A percentile compares a stretch with the other conserved stretches of the same genome.
These are phyloP conservation scores for Serinus canaria DNA, from an alignment of 2,113 vertebrate species.

Conservation along the genomic window DNA sequence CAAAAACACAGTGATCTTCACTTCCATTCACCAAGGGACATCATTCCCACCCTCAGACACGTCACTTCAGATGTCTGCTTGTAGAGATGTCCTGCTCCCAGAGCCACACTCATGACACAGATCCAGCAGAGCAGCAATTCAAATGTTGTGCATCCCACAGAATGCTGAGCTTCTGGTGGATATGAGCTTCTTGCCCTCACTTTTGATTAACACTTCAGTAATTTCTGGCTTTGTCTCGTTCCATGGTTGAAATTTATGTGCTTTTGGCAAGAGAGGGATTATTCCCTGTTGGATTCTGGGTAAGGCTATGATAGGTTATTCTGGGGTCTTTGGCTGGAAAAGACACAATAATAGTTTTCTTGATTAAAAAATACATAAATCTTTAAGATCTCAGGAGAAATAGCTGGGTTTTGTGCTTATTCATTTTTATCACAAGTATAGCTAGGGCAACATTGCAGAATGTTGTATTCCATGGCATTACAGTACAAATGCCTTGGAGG, in stretches of 20 bases:
- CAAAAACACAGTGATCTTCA: not conserved
- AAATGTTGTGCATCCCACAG: not conserved
- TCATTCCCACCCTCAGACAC: not conserved
- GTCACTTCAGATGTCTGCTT: not conserved
- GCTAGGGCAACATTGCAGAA: not conserved
- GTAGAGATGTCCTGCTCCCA: not conserved
- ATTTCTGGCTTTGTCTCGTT: not conserved
- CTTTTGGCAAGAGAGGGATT: not conserved
- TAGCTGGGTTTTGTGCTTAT: not conserved
- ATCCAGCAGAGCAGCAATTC: not conserved
- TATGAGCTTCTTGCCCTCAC: not conserved
- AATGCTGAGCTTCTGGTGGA: not conserved
- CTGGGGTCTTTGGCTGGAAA: not conserved
- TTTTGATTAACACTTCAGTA: not conserved
- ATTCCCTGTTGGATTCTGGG: not conserved
- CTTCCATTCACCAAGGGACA: not conserved
- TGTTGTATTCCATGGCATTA: not conserved
- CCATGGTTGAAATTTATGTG: not conserved
- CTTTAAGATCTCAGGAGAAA: not conserved
- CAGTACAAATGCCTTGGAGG: not conserved
- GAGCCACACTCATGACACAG: fast-evolving
- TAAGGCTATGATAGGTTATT: not conserved
- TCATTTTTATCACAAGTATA: not conserved
- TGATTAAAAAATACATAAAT: not conserved
- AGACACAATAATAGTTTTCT: not conserved